A percentile compares a stretch with the other conserved stretches of the same genome.
phyloP scores from a whole-genome alignment of 2,113 vertebrate species.

The Dinomys branickii region DNA sequence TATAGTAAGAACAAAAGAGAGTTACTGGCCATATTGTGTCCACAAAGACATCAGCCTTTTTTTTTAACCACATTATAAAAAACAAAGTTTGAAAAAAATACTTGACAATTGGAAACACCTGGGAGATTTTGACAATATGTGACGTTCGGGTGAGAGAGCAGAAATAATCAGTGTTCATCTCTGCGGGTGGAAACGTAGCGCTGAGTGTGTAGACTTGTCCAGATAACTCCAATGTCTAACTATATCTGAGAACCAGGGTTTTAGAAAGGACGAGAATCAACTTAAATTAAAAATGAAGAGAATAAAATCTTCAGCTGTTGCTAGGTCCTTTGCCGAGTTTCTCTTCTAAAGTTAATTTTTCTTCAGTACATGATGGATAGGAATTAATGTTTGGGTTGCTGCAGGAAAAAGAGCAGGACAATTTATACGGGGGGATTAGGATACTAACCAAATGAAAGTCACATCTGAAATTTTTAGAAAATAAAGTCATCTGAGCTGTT shows the following conservation, averaged over 20 bases:
- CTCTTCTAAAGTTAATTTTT: slow-evolving; percentile 52
- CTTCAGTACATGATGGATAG: slow-evolving; percentile 2
- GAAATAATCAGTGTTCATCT: background rate
- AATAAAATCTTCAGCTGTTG: slow-evolving; percentile 59
- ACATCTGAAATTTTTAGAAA: slow-evolving; percentile 77
- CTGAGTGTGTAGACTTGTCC: background rate
- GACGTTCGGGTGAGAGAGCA: background rate
- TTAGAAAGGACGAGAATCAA: slow-evolving; percentile 11
- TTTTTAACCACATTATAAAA: background rate
- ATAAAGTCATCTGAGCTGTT: slow-evolving; percentile 80
- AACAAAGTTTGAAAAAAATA: background rate
- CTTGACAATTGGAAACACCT: background rate
- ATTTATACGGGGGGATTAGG: background rate
- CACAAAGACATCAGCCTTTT: background rate
- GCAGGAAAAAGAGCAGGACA: slow-evolving; percentile 7
- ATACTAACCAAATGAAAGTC: slow-evolving; percentile 54
- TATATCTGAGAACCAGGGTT: background rate
- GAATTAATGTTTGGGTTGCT: background rate
- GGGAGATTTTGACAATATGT: background rate
- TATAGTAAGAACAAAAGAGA: background rate
- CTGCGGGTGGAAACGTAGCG: background rate
- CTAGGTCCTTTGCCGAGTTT: slow-evolving; percentile 49
- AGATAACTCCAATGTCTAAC: background rate
- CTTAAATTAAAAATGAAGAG: slow-evolving; percentile 42
- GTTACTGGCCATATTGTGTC: slow-evolving; percentile 11